phyloP scores from a whole-genome alignment of 2,797 vertebrate species.

The Nannoperca obscura region DNA sequence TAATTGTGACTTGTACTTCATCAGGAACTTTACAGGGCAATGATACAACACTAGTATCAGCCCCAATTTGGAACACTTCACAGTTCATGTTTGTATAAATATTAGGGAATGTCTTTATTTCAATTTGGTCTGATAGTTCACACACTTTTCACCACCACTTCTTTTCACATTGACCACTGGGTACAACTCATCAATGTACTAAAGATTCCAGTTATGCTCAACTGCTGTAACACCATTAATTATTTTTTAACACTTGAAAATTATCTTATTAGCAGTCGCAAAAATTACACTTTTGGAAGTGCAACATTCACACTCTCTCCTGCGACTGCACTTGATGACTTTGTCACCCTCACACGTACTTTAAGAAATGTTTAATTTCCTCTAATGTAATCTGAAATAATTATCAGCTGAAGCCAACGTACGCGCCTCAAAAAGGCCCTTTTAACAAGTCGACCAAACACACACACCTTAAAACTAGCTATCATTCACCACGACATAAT shows the following conservation, averaged over 20 bases:
- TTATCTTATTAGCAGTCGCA: constrained; percentile 78
- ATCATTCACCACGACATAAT: constrained; percentile 76
- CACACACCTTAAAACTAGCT: constrained; percentile 60
- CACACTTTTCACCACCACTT: constrained; percentile 10
- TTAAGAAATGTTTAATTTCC: constrained; percentile 81
- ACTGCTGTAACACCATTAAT: constrained; percentile 58
- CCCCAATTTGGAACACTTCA: constrained; percentile 2
- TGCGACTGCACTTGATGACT: constrained; percentile 77
- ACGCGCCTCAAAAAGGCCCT: constrained; percentile 64
- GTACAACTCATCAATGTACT: constrained; percentile 15
- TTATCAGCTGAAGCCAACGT: constrained; percentile 72
- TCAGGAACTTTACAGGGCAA: background rate
- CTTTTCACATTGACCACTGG: constrained; percentile 15
- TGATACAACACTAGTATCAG: background rate
- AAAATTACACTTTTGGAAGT: constrained; percentile 69
- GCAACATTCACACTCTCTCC: constrained; percentile 81
- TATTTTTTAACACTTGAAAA: constrained; percentile 77
- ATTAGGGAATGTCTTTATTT: constrained; percentile 1
- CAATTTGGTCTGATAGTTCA: background rate
- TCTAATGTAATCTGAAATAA: constrained; percentile 86
- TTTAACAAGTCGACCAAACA: constrained; percentile 70
- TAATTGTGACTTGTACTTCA: background rate
- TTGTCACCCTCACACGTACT: constrained; percentile 77
- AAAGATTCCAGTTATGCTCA: constrained; percentile 19
- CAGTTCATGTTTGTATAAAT: constrained; percentile 10